A percentile compares a stretch with the other conserved stretches of the same genome.
phyloP scores from a whole-genome alignment of 2,888 invertebrate species.

The Apodemia zela region DNA sequence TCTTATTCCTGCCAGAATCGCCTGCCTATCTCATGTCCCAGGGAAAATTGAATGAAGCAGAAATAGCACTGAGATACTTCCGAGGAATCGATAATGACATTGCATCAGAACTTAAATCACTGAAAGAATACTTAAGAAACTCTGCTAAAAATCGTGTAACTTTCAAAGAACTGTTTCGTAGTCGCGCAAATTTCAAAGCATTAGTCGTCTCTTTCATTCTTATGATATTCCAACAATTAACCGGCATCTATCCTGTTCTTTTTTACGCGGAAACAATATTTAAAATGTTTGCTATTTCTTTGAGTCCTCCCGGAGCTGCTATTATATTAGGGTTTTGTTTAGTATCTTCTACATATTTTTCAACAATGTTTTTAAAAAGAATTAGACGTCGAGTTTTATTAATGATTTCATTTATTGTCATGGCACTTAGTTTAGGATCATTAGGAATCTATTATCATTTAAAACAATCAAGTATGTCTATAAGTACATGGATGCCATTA shows the following conservation, averaged over 20 bases:
- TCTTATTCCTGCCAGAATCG: constrained; percentile 86
- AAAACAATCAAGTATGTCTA: constrained; percentile 43
- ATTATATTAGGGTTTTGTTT: constrained; percentile 83
- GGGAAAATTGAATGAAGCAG: constrained; percentile 78
- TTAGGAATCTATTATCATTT: constrained; percentile 73
- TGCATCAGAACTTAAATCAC: constrained; percentile 74
- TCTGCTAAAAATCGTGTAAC: constrained; percentile 63
- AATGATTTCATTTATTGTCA: constrained; percentile 78
- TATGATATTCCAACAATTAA: constrained; percentile 84
- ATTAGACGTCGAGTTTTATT: constrained; percentile 82
- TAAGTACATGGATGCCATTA: constrained; percentile 77
- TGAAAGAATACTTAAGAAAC: constrained; percentile 70
- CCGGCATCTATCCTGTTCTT: constrained; percentile 81
- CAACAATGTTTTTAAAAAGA: constrained; percentile 80
- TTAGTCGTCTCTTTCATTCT: constrained; percentile 77
- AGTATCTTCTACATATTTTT: constrained; percentile 78
- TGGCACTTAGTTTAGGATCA: constrained; percentile 75
- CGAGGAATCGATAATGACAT: constrained; percentile 81
- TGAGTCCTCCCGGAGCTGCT: constrained; percentile 61
- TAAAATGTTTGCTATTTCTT: constrained; percentile 58
- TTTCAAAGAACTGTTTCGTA: constrained; percentile 64
- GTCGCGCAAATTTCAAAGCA: constrained; percentile 64
- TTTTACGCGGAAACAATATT: constrained; percentile 81
- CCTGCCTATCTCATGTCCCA: constrained; percentile 82
- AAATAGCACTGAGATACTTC: constrained; percentile 80